Evolutionary conservation across 1,140 invertebrate genomes (phyloP).

Genomic region (Hetaerina americana): DNA sequence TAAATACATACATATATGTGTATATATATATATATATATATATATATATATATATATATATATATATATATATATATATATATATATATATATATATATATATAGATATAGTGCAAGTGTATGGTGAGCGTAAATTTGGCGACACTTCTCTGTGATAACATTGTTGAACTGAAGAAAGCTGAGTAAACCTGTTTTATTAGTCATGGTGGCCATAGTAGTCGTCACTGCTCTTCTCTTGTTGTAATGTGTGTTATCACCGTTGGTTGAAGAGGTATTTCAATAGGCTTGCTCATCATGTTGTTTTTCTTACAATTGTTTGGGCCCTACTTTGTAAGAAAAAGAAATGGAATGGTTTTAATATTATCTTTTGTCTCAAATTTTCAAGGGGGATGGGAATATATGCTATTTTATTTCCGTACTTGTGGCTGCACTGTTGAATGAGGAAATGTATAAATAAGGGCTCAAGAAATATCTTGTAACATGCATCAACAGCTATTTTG

Average conservation of each 20-base stretch:
- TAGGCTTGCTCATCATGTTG: not conserved
- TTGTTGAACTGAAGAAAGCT: not conserved
- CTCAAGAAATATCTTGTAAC: not conserved
- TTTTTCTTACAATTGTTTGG: not conserved
- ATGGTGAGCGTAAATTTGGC: not conserved
- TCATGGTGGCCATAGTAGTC: not conserved
- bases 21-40: no score
- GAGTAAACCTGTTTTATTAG: not conserved
- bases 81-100: no score
- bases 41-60: no score
- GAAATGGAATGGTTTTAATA: no score
- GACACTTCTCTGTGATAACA: not conserved
- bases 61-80: no score
- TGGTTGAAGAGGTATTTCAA: not conserved
- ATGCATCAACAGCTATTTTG: not conserved
- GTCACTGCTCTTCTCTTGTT: not conserved
- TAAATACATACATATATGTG: no score
- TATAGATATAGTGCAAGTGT: not conserved
- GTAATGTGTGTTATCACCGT: not conserved
- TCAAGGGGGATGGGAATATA: not conserved
- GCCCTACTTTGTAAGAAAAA: not conserved
- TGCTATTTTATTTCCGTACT: not conserved
- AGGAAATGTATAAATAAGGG: not conserved
- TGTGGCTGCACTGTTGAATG: not conserved
- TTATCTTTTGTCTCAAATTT: not conserved